Evolutionary conservation across 2,797 vertebrate species (phyloP).

Genomic region (Botia almorhae): DNA sequence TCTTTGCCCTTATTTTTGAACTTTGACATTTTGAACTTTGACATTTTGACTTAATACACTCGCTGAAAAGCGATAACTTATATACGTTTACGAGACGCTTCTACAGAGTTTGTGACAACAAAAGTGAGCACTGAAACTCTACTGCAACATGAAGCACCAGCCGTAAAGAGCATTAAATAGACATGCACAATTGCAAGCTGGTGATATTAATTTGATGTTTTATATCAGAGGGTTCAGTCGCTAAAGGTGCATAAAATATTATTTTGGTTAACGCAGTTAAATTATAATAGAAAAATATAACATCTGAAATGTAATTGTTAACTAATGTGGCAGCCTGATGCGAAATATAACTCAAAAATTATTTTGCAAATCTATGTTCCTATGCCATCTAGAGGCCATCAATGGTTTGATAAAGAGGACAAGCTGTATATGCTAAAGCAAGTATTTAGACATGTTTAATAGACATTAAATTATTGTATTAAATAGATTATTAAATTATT

Average conservation of each 20-base stretch:
- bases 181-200: constrained; percentile 30
- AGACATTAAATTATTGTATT: too few species aligned
- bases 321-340: too few species aligned
- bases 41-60: constrained; percentile 73
- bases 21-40: too few species aligned
- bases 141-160: too few species aligned
- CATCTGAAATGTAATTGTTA: too few species aligned
- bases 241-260: neutral
- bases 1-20: constrained; percentile 94
- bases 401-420: neutral
- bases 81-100: neutral
- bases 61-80: neutral
- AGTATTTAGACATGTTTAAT: too few species aligned
- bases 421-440: neutral
- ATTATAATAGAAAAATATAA: neutral
- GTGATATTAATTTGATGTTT: constrained; percentile 21
- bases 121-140: neutral
- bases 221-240: neutral
- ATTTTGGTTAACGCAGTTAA: neutral
- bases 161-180: constrained; percentile 41
- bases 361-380: neutral
- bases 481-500: too few species aligned
- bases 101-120: neutral
- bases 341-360: too few species aligned
- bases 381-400: constrained; percentile 30